These are phyloP conservation scores for Hydropsyche betteni DNA, from an alignment of 2,888 invertebrate species.

Conservation along the genomic window DNA sequence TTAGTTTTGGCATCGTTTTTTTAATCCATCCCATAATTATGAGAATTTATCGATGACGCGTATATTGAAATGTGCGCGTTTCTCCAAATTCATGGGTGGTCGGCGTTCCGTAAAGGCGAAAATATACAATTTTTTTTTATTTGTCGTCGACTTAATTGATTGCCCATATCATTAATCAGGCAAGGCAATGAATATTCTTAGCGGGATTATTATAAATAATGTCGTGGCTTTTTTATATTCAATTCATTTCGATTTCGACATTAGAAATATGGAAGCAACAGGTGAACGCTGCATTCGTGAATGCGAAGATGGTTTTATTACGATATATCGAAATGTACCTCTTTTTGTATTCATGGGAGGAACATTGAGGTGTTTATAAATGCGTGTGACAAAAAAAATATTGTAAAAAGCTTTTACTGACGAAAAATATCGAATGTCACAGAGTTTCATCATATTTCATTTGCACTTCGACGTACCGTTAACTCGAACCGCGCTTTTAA, in stretches of 20 bases:
- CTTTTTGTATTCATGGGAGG: neutral
- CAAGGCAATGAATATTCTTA: slow-evolving; percentile 16
- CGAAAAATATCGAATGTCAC: slow-evolving; percentile 17
- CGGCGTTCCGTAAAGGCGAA: slow-evolving; percentile 7
- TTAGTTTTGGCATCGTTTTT: neutral
- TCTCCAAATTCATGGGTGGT: slow-evolving; percentile 15
- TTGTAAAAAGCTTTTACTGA: slow-evolving; percentile 11
- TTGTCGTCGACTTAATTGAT: slow-evolving; percentile 21
- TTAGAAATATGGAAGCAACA: slow-evolving; percentile 4
- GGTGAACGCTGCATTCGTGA: slow-evolving; percentile 4
- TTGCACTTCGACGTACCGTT: slow-evolving; percentile 6
- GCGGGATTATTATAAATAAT: slow-evolving; percentile 3
- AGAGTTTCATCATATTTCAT: slow-evolving; percentile 9
- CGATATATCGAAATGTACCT: neutral
- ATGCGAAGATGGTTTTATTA: slow-evolving; percentile 1
- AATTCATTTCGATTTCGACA: slow-evolving; percentile 7
- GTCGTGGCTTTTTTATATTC: too few relatives aligned
- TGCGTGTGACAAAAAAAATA: neutral
- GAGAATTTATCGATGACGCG: slow-evolving; percentile 4
- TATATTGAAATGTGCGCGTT: slow-evolving; percentile 17
- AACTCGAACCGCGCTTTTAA: slow-evolving; percentile 4
- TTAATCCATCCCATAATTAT: neutral
- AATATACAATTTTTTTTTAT: neutral
- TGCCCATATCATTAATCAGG: slow-evolving; percentile 11
- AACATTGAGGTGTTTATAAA: neutral